Evolutionary conservation across 2,888 invertebrate genomes (phyloP).

Genomic region (Macrophya annulata): DNA sequence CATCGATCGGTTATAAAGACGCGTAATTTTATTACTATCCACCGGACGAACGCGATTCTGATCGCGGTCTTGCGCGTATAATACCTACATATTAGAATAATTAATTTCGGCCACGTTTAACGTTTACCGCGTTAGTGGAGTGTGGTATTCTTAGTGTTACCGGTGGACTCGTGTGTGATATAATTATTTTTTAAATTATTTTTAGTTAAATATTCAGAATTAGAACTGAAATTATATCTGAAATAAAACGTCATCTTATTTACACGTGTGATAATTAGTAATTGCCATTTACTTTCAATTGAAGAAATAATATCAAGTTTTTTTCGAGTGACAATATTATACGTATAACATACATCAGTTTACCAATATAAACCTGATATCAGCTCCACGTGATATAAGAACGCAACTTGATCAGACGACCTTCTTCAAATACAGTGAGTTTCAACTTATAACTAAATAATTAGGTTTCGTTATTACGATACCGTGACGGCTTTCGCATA

Average conservation of each 20-base stretch:
- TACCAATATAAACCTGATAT: background rate
- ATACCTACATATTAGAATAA: background rate
- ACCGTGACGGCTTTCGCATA: background rate
- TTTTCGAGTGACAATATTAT: background rate
- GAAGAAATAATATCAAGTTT: background rate
- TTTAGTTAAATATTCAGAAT: background rate
- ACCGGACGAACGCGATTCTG: background rate
- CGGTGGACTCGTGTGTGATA: slow-evolving; percentile 3
- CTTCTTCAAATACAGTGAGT: slow-evolving; percentile 17
- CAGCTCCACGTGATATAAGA: background rate
- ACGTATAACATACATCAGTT: background rate
- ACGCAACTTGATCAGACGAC: background rate
- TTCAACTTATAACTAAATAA: background rate
- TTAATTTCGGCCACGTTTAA: background rate
- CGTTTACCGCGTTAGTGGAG: slow-evolving; percentile 4
- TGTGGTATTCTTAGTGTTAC: background rate
- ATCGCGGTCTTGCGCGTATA: background rate
- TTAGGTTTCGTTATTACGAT: background rate
- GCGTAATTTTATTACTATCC: background rate
- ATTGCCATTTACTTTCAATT: background rate
- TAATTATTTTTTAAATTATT: background rate
- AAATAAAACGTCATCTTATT: too few species aligned
- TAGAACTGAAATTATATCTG: too few species aligned
- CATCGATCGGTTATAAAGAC: background rate
- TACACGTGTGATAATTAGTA: background rate